These are phyloP conservation scores for Drosophila elegans DNA, from an alignment of 1,140 invertebrate species.

Conservation along the genomic window DNA sequence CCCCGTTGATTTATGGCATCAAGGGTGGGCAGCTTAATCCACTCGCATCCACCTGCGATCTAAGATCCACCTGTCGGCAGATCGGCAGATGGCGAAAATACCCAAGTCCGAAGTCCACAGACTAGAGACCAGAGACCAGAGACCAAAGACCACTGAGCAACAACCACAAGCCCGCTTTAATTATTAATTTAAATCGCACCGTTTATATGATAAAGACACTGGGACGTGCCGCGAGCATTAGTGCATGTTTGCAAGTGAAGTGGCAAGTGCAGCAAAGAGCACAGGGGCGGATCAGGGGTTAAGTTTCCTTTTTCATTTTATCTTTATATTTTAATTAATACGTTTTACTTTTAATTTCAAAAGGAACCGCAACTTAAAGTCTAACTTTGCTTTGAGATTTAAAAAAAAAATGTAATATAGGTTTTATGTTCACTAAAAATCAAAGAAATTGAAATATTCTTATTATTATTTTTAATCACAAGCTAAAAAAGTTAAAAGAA, in stretches of 20 bases:
- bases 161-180: conserved; percentile 57
- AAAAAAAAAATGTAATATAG: no score
- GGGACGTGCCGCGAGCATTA: conserved; percentile 74
- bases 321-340: no score
- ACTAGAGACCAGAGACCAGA: conserved; percentile 6
- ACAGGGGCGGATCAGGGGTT: conserved; percentile 26
- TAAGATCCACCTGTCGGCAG: conserved; percentile 36
- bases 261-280: conserved; percentile 20
- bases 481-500: no score
- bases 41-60: conserved; percentile 47
- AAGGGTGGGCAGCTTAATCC: conserved; percentile 48
- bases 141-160: neutral
- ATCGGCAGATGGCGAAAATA: conserved; percentile 17
- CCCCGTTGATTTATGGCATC: conserved; percentile 70
- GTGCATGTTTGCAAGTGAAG: conserved; percentile 63
- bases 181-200: conserved; percentile 82
- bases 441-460: no score
- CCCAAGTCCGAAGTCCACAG: conserved; percentile 8
- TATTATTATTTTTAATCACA: no score
- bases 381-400: no score
- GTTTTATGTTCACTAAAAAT: no score
- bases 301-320: no score
- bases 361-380: no score
- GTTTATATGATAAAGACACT: conserved; percentile 81
- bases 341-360: no score